Evolutionary conservation across 2,113 vertebrate species (phyloP), one percentile per base, ranked within the genome.

Genomic region (Sinocyclocheilus grahami): DNA sequence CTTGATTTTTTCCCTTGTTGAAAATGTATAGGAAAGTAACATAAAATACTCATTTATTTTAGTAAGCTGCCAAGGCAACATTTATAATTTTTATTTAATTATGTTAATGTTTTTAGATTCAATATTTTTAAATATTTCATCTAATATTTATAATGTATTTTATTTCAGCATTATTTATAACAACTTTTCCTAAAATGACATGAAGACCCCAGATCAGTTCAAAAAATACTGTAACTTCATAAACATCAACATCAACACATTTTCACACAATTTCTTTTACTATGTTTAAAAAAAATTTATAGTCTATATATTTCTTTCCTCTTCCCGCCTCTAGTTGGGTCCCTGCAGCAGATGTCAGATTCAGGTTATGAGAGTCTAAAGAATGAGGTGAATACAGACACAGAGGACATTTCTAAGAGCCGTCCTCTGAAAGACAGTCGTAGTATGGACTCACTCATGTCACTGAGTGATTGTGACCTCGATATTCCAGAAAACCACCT

Each of bases 351-450:
- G 88, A 93, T 97, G 93, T 97, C 96, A 6, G 97, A 98, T 92
- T 99, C 97, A 4, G 98, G 96, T 82, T 99, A 97, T 0, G 96
- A 98, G 92, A 98, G 97, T 88, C 91, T 97, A 88, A 97, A 99
- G 92, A 97, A 97, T 0, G 97, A 97, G 91, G 94, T 96, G 0
- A 97, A 97, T 2, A 96, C 97, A 46, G 97, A 97, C n/a, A 92
- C 93, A 0, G 97, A 98, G 78, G 91, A 93, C 71, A 96, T 92
- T 30, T 91, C 91, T 11, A 93, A 95, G 80, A 14, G 30, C 9
- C 18, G 9, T 5, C 95, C 95, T 65, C n/a, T 86, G 51, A 75
- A 82, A 8, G 97, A 96, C 11, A 96, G 96, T 93, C 94, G 95
- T 82, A 99, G 97, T 91, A 95, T 96, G 27, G 97, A 98, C 91